Evolutionary conservation across 2,888 invertebrate genomes (phyloP), one percentile per base, ranked within the genome.

Genomic region (Standfussiana lucernea): DNA sequence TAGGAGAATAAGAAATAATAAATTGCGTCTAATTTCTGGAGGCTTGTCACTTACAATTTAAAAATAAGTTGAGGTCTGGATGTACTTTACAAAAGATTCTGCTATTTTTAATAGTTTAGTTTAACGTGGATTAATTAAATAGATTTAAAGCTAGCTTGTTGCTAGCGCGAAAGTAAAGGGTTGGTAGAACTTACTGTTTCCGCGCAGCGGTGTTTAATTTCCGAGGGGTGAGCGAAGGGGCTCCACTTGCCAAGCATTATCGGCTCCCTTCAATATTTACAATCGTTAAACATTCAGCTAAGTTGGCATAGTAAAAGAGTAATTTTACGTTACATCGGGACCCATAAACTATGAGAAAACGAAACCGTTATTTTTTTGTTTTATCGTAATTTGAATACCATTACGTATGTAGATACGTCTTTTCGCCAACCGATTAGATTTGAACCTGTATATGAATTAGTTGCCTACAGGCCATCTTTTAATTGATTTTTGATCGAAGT

Each of bases 201-300:
- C n/a, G 37, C 0, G 7, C 50, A 10, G 0, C 15, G 18, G 6
- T 62, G 75, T 80, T 91, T 86, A 24, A 79, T 65, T 75, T 90
- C 89, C 8, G 79, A 68, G 10, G 88, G 83, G 42, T 80, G 72
- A 75, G 93, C 90, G 72, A 93, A 96, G 2, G 96, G 95, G 81
- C 93, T 90, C 91, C 92, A 93, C 85, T 92, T 84, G 0, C 96
- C 96, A 5, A 81, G 83, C 92, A 95, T 92, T 83, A 96, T 94
- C 3, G 96, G 95, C 32, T 95, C 92, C 56, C 96, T 96, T 88
- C 35, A 90, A 90, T 80, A 59, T 65, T 24, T 62, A 24, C 7
- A 70, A 65, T 4, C 50, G 24, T 35, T 40, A 40, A 15, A 64
- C 0, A 1, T 35, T 21, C 10, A 21, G 18, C 4, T 59, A 28